These are phyloP conservation scores for Cosmia pyralina DNA, from an alignment of 2,888 invertebrate genomes.

Conservation along the genomic window DNA sequence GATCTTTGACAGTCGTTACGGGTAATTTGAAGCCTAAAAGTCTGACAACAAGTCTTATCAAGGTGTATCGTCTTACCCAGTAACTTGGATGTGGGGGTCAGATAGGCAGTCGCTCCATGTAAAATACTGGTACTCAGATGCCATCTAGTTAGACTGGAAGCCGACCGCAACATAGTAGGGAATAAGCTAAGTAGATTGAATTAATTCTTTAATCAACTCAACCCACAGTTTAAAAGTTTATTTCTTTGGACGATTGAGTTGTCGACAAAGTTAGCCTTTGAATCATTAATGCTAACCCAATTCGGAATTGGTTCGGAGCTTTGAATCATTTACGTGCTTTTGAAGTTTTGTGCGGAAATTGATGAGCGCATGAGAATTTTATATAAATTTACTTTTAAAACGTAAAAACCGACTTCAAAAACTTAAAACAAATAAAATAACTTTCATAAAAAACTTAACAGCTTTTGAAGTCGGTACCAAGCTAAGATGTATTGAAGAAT, in stretches of 20 bases:
- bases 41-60: too few species aligned
- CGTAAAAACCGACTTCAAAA: too few species aligned
- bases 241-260: constrained; percentile 23
- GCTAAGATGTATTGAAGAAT: too few species aligned
- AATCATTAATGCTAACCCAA: constrained; percentile 33
- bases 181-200: not conserved
- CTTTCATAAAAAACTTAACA: too few species aligned
- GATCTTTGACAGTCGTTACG: not conserved
- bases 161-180: not conserved
- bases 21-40: too few species aligned
- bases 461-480: too few species aligned
- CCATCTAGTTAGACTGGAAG: not conserved
- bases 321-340: constrained; percentile 13
- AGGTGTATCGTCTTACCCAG: too few species aligned
- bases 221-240: constrained; percentile 16
- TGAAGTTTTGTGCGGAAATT: not conserved
- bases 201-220: constrained; percentile 20
- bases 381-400: too few species aligned
- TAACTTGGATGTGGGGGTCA: too few species aligned
- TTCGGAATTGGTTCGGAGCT: constrained; percentile 4
- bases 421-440: too few species aligned
- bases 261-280: constrained; percentile 28
- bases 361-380: not conserved
- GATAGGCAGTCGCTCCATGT: too few species aligned
- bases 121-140: not conserved